Conservation (phyloP, 2,888 invertebrate genomes). For the Ornithoptera priamus region DNA sequence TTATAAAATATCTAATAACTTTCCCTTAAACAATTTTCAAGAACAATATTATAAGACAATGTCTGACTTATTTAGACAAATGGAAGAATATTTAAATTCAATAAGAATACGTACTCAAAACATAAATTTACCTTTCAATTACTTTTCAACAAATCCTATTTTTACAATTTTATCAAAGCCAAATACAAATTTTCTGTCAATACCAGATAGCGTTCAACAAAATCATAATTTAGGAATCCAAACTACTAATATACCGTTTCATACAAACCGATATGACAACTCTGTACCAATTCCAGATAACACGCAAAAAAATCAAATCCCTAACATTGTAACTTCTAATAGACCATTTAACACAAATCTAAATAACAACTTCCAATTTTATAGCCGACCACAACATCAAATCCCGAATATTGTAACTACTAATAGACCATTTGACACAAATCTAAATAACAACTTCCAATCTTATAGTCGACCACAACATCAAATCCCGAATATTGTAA, state of each 20-base stretch:
- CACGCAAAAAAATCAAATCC: no score
- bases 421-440: not conserved
- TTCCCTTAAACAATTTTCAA: not conserved
- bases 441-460: not conserved
- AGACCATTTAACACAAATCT: not conserved
- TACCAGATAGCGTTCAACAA: not conserved
- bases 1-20: not conserved
- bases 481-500: no score
- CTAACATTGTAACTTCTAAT: not conserved
- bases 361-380: not conserved
- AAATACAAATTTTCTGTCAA: not conserved
- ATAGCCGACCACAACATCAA: not conserved
- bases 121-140: not conserved
- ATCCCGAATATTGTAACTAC: not conserved
- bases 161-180: not conserved
- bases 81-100: slow-evolving; percentile 1
- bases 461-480: not conserved
- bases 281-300: no score
- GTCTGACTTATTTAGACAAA: not conserved
- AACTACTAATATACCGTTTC: not conserved
- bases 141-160: not conserved
- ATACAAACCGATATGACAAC: not conserved
- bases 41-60: not conserved
- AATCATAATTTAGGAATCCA: not conserved
- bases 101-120: not conserved